These are phyloP conservation scores for Scyliorhinus canicula DNA, from an alignment of 2,797 vertebrate genomes.

Conservation along the genomic window DNA sequence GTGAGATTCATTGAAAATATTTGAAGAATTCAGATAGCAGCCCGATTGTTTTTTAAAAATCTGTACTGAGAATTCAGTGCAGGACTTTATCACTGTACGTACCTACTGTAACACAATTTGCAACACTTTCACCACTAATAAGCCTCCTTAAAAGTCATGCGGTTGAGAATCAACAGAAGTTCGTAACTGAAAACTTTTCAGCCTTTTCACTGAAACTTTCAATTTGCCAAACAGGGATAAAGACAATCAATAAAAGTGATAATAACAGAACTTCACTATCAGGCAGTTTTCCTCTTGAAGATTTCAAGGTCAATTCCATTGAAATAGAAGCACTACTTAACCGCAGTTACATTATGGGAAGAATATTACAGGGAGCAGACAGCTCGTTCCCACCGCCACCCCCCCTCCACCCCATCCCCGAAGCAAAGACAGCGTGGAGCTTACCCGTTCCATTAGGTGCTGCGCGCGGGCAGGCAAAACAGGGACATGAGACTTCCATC, in stretches of 20 bases:
- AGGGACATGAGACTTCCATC: no score
- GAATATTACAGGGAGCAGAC: no score
- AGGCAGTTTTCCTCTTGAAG: neutral
- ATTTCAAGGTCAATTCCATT: neutral
- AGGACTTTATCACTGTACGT: neutral
- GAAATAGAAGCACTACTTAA: neutral
- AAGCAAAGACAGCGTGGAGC: no score
- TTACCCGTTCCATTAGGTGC: no score
- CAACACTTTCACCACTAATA: neutral
- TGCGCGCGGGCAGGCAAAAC: no score
- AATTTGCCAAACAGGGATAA: constrained; percentile 13
- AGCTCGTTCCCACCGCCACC: no score
- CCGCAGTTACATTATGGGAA: neutral
- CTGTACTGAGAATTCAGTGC: neutral
- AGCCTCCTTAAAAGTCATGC: neutral
- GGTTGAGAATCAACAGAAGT: neutral
- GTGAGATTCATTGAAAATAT: neutral
- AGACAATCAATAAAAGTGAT: neutral
- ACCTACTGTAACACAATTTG: neutral
- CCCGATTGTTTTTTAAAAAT: neutral
- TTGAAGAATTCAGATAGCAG: neutral
- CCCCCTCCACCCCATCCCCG: no score
- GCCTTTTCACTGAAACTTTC: neutral
- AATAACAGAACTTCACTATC: constrained; percentile 5
- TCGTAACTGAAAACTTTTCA: neutral